A percentile compares a stretch with the other conserved stretches of the same genome.
These are phyloP conservation scores for Dasysyrphus tricinctus DNA, from an alignment of 2,888 invertebrate species.

Conservation along the genomic window DNA sequence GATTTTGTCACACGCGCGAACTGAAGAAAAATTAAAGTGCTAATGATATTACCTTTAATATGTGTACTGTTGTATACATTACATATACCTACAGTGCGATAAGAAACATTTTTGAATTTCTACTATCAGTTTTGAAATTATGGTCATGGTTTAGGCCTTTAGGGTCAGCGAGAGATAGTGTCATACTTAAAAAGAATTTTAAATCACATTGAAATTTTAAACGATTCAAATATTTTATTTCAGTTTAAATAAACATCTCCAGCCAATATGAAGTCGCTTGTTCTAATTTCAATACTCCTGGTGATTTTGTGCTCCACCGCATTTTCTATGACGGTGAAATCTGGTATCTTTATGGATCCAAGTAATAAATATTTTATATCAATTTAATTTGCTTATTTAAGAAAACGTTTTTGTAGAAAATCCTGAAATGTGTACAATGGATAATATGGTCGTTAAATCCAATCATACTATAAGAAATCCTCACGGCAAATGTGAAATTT, in stretches of 20 bases:
- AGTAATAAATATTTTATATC: slow-evolving; percentile 20
- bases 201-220: not conserved
- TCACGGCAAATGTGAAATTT: slow-evolving; percentile 46
- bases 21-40: no score
- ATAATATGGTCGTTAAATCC: slow-evolving; percentile 44
- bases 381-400: not conserved
- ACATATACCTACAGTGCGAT: no score
- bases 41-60: no score
- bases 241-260: slow-evolving; percentile 32
- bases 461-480: slow-evolving; percentile 35
- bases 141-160: no score
- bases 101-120: no score
- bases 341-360: slow-evolving; percentile 53
- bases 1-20: no score
- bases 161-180: no score
- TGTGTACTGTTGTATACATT: no score
- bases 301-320: slow-evolving; percentile 7
- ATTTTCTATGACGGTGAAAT: slow-evolving; percentile 25
- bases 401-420: slow-evolving; percentile 25
- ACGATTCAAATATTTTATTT: slow-evolving; percentile 5
- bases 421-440: slow-evolving; percentile 56
- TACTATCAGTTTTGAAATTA: no score
- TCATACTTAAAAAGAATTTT: not conserved
- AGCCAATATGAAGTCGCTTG: slow-evolving; percentile 48
- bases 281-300: slow-evolving; percentile 31